Percentiles rank a stretch among this genome's conserved stretches.
phyloP scores from a whole-genome alignment of 2,888 invertebrate species.

The Tribolium freemani region DNA sequence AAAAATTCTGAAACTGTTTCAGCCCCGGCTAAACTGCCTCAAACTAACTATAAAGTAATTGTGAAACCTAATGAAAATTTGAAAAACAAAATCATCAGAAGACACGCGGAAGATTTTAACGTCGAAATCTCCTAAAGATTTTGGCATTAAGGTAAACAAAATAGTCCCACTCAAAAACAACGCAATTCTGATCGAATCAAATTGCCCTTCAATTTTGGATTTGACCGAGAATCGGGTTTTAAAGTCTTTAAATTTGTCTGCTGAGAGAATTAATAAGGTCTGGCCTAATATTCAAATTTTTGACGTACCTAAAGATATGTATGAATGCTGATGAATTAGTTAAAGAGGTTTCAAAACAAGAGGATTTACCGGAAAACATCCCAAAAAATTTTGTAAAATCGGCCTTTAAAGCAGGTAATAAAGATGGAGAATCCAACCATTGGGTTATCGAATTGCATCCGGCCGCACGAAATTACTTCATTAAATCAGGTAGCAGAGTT shows the following conservation, averaged over 20 bases:
- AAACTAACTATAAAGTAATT: not conserved
- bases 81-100: not conserved
- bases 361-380: not conserved
- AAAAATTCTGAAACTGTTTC: not conserved
- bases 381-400: too few relatives aligned
- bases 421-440: not conserved
- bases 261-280: not conserved
- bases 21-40: not conserved
- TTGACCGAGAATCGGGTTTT: not conserved
- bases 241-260: not conserved
- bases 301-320: not conserved
- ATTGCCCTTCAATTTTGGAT: not conserved
- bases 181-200: not conserved
- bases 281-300: not conserved
- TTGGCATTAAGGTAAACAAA: not conserved
- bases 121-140: not conserved
- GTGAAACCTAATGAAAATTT: not conserved
- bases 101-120: not conserved
- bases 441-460: conserved; percentile 1
- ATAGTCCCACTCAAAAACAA: not conserved
- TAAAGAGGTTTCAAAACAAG: not conserved
- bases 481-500: not conserved
- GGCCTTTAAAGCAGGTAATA: not conserved
- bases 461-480: not conserved
- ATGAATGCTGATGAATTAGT: not conserved